phyloP scores from a whole-genome alignment of 2,113 vertebrate genomes.

The Salvator merianae region DNA sequence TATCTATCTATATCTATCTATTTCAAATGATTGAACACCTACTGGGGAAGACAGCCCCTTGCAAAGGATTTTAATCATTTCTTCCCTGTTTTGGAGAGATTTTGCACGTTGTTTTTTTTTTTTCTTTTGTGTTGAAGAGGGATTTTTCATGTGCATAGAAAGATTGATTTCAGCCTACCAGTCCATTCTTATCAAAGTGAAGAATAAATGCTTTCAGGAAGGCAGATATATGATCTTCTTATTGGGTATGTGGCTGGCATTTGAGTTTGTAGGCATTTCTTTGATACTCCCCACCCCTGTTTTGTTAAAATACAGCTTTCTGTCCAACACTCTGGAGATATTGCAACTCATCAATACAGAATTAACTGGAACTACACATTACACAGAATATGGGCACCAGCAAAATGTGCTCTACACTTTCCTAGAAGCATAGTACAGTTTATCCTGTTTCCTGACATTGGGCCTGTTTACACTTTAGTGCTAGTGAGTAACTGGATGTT shows the following conservation, averaged over 20 bases:
- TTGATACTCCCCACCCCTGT: background rate
- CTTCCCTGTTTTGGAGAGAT: background rate
- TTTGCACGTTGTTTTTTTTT: background rate
- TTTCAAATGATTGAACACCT: background rate
- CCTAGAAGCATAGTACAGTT: background rate
- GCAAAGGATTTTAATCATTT: background rate
- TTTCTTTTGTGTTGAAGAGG: background rate
- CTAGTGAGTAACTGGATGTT: too few relatives aligned
- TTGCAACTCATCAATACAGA: background rate
- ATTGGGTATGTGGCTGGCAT: background rate
- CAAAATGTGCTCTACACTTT: background rate
- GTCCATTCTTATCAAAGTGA: background rate
- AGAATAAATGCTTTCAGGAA: background rate
- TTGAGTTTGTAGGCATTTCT: background rate
- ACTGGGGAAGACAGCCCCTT: background rate
- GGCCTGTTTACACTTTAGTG: too few relatives aligned
- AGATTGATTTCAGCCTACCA: background rate
- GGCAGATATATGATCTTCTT: background rate
- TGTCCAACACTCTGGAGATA: background rate
- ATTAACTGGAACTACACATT: background rate
- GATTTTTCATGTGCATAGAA: background rate
- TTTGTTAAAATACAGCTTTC: accelerated
- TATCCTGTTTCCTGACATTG: background rate
- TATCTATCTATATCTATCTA: too few relatives aligned
- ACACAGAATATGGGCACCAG: background rate